Percentiles rank a stretch among this genome's conserved stretches.
phyloP scores from a whole-genome alignment of 2,113 vertebrate species.

The Dunckerocampus dactyliophorus region DNA sequence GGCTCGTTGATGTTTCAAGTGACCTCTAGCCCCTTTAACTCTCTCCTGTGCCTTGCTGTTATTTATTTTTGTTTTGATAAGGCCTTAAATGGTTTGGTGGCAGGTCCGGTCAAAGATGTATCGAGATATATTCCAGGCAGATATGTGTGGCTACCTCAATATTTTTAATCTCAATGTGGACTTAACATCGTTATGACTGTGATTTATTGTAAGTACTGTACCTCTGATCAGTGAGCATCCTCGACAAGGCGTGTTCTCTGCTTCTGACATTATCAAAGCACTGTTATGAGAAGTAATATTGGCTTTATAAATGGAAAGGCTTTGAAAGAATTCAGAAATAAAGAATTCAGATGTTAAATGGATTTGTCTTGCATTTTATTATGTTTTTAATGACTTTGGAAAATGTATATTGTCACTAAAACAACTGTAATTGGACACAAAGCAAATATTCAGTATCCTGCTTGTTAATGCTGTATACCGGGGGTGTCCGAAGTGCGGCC shows the following conservation, averaged over 20 bases:
- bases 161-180: constrained; percentile 37
- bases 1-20: constrained; percentile 32
- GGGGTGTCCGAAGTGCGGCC: too few species aligned
- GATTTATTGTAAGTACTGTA: constrained; percentile 33
- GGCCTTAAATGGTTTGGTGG: constrained; percentile 44
- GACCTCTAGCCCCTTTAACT: constrained; percentile 39
- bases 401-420: background rate
- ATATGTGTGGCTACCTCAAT: constrained; percentile 61
- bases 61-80: constrained; percentile 48
- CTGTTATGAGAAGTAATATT: constrained; percentile 40
- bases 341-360: constrained; percentile 32
- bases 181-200: constrained; percentile 30
- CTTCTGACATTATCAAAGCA: constrained; percentile 52
- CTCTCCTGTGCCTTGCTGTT: constrained; percentile 64
- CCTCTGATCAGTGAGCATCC: constrained; percentile 30
- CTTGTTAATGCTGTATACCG: too few species aligned
- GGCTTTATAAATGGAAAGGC: constrained; percentile 51
- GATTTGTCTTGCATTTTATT: constrained; percentile 1
- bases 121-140: constrained; percentile 39
- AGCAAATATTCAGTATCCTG: background rate
- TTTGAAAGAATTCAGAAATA: constrained; percentile 39
- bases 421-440: background rate
- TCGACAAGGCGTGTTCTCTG: constrained; percentile 23
- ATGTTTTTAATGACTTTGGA: background rate
- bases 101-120: constrained; percentile 44